Evolutionary conservation across 2,888 invertebrate species (phyloP).

Genomic region (Myathropa florea): DNA sequence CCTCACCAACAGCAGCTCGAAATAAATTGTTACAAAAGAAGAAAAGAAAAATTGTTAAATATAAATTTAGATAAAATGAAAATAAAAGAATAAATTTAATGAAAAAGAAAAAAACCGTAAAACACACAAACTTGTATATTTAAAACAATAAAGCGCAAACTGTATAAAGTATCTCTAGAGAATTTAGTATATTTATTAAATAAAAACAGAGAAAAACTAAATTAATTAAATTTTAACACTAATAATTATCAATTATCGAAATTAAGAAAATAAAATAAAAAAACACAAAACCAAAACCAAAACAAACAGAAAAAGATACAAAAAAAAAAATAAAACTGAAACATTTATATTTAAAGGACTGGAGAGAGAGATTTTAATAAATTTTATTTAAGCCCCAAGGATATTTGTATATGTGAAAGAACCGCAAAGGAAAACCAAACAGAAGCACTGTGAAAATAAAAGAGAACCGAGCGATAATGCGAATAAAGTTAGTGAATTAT

Average conservation of each 20-base stretch:
- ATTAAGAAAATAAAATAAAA: constrained; percentile 39
- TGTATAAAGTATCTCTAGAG: constrained; percentile 64
- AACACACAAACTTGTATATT: constrained; percentile 50
- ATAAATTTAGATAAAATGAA: constrained; percentile 41
- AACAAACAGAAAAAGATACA: background rate
- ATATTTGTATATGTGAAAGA: constrained; percentile 46
- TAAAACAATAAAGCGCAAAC: constrained; percentile 21
- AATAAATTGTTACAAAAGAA: constrained; percentile 58
- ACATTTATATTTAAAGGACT: constrained; percentile 50
- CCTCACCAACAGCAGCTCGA: background rate
- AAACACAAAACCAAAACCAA: background rate
- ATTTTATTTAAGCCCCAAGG: constrained; percentile 38
- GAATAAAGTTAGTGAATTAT: constrained; percentile 49
- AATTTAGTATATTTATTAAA: constrained; percentile 63
- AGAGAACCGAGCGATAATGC: background rate
- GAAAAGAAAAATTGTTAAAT: constrained; percentile 48
- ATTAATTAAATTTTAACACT: constrained; percentile 51
- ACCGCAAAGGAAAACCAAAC: constrained; percentile 10
- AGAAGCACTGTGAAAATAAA: constrained; percentile 34
- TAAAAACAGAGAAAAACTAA: constrained; percentile 1
- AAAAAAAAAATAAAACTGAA: constrained; percentile 5
- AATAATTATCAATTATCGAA: constrained; percentile 67
- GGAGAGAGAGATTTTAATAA: constrained; percentile 1
- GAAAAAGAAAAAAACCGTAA: background rate
- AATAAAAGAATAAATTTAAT: constrained; percentile 18